phyloP scores from a whole-genome alignment of 2,113 vertebrate genomes.

The Eptesicus fuscus region DNA sequence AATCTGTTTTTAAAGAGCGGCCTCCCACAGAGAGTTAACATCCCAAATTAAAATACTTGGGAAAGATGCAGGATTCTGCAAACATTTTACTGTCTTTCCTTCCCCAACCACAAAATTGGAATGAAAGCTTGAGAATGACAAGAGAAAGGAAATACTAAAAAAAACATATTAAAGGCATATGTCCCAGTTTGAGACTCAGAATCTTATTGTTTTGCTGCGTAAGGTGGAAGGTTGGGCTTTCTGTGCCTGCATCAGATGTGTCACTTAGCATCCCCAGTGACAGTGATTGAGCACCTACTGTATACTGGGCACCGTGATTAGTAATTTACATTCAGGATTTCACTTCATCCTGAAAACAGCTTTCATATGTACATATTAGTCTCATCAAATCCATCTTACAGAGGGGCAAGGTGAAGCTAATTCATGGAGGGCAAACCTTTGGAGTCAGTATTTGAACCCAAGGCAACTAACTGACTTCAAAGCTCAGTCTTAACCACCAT shows the following conservation, averaged over 20 bases:
- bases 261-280: background rate
- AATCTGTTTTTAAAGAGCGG: constrained; percentile 74
- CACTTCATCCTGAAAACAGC: background rate
- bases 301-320: background rate
- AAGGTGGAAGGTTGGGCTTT: background rate
- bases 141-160: background rate
- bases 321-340: background rate
- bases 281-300: background rate
- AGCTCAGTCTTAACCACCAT: background rate
- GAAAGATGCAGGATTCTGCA: constrained; percentile 48
- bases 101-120: background rate
- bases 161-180: background rate
- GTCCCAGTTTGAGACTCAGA: background rate
- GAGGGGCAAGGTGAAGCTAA: background rate
- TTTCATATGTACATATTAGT: background rate
- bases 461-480: background rate
- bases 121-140: background rate
- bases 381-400: background rate
- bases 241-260: background rate
- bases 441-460: background rate
- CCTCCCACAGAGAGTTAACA: constrained; percentile 56
- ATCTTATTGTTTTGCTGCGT: background rate
- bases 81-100: background rate
- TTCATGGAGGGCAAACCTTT: background rate
- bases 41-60: constrained; percentile 59